Conservation (phyloP, 2,888 invertebrate species). For the Pogonocherus hispidulus region DNA sequence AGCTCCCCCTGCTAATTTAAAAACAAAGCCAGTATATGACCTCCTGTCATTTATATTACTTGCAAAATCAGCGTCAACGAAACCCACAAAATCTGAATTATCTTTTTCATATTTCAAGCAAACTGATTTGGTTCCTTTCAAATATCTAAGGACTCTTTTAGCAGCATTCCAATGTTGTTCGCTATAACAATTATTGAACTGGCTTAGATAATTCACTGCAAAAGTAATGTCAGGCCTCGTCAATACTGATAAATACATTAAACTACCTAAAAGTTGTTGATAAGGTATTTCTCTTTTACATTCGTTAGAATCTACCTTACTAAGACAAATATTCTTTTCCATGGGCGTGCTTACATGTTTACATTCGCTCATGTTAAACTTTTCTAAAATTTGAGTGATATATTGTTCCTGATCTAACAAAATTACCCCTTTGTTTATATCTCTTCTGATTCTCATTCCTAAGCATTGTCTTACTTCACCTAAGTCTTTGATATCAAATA, state of each 20-base stretch:
- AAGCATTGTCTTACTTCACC: too few species aligned
- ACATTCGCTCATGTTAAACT: slow-evolving; percentile 40
- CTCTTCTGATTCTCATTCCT: too few species aligned
- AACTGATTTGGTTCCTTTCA: slow-evolving; percentile 40
- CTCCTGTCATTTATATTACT: slow-evolving; percentile 56
- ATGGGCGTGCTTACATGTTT: slow-evolving; percentile 40
- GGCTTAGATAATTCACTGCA: slow-evolving; percentile 38
- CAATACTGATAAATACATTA: too few species aligned
- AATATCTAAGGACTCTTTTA: slow-evolving; percentile 40
- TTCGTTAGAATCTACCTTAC: neutral
- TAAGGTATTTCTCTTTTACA: slow-evolving; percentile 33
- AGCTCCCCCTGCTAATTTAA: too few species aligned
- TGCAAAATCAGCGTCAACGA: slow-evolving; percentile 48
- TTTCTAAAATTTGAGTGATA: slow-evolving; percentile 23
- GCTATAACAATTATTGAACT: slow-evolving; percentile 38
- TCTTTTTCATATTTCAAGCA: slow-evolving; percentile 38
- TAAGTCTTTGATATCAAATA: too few species aligned
- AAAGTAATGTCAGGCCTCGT: too few species aligned
- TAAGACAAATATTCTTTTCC: slow-evolving; percentile 30
- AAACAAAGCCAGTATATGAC: slow-evolving; percentile 60
- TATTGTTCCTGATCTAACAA: too few species aligned
- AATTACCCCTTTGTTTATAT: too few species aligned
- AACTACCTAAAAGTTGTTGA: slow-evolving; percentile 42
- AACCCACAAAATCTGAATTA: slow-evolving; percentile 34
- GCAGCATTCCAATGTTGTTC: slow-evolving; percentile 38